phyloP scores from a whole-genome alignment of 2,113 vertebrate genomes.

The Mionectes macconnelli region DNA sequence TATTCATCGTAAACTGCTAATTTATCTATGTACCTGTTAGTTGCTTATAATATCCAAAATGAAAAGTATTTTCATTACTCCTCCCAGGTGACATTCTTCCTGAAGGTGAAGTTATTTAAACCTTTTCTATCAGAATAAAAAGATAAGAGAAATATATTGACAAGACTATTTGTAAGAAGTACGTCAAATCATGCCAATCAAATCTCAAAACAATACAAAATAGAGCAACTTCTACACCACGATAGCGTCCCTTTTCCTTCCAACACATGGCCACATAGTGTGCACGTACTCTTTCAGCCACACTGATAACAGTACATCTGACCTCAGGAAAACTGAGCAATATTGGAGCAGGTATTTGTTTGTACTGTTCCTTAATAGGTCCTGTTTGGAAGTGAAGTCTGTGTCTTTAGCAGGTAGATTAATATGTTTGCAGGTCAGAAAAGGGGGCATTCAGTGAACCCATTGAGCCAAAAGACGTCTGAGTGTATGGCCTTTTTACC shows the following conservation, averaged over 20 bases:
- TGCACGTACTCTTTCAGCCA: neutral
- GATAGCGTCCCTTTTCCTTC: neutral
- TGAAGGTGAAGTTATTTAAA: neutral
- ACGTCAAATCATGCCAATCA: neutral
- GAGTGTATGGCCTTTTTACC: neutral
- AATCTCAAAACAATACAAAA: neutral
- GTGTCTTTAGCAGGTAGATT: neutral
- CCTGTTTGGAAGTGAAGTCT: neutral
- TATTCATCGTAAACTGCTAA: neutral
- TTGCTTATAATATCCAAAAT: neutral
- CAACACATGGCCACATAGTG: neutral
- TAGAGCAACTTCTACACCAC: neutral
- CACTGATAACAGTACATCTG: accelerated
- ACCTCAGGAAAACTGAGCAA: neutral
- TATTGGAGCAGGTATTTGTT: neutral
- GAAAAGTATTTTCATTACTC: neutral
- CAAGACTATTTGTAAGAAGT: neutral
- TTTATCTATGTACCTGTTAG: neutral
- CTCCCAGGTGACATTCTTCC: neutral
- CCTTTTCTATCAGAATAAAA: neutral
- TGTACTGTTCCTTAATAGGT: neutral
- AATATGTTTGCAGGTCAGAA: neutral
- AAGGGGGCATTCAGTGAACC: neutral
- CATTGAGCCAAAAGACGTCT: neutral
- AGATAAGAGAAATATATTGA: neutral